phyloP scores from a whole-genome alignment of 1,140 invertebrate species.

The Nebria ingens region DNA sequence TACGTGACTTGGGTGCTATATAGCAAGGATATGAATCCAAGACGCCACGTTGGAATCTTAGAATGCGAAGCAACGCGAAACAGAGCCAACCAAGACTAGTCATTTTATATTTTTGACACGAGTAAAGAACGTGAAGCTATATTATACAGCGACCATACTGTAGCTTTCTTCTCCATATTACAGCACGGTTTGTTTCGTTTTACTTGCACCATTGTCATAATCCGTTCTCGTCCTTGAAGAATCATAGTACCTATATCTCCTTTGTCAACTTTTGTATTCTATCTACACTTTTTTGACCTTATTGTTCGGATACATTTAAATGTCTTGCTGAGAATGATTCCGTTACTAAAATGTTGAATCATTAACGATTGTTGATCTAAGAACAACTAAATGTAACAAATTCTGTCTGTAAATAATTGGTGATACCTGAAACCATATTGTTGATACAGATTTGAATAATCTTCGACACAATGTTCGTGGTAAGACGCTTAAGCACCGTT shows the following conservation, averaged over 20 bases:
- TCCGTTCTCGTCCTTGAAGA: slow-evolving; percentile 5
- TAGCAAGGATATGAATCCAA: background rate
- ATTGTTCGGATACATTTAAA: no score
- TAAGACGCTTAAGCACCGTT: no score
- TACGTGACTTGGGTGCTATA: no score
- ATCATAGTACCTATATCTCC: background rate
- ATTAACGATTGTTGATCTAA: no score
- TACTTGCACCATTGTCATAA: background rate
- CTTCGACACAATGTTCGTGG: no score
- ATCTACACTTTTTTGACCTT: background rate
- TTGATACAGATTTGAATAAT: no score
- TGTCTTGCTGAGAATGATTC: no score
- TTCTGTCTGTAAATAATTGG: no score
- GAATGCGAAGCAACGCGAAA: background rate
- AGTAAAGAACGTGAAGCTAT: background rate
- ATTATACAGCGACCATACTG: background rate
- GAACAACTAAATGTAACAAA: no score
- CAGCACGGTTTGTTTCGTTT: background rate
- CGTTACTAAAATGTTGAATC: no score
- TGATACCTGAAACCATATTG: no score
- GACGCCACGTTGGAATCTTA: background rate
- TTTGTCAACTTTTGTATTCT: background rate
- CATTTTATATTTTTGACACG: background rate
- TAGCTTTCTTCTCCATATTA: background rate
- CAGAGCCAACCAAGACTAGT: background rate